Percentiles rank a stretch among this genome's conserved stretches.
Evolutionary conservation across 2,113 vertebrate genomes (phyloP).

Genomic region (Oreochromis spilurus): DNA sequence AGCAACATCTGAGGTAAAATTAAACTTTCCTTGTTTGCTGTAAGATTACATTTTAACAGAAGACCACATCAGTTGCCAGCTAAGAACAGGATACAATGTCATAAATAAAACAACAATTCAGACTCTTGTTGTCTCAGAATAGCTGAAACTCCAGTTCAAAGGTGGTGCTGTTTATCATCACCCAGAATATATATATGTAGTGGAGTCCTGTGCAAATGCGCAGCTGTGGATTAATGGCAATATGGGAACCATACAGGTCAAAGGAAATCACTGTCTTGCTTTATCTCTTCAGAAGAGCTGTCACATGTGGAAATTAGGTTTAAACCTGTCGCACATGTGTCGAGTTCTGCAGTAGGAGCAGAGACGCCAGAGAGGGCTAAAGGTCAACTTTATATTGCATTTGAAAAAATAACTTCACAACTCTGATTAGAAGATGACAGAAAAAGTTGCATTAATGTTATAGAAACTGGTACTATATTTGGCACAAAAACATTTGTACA

Average conservation of each 20-base stretch:
- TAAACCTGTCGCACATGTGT: neutral
- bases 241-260: neutral
- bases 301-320: neutral
- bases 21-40: neutral
- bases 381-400: neutral
- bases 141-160: neutral
- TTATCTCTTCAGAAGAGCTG: neutral
- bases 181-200: neutral
- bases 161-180: neutral
- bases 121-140: neutral
- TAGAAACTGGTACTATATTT: neutral
- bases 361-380: neutral
- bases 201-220: neutral
- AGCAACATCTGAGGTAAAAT: neutral
- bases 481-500: neutral
- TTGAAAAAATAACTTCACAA: slow-evolving; percentile 14
- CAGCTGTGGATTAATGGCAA: neutral
- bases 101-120: neutral
- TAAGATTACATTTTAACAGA: neutral
- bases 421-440: neutral
- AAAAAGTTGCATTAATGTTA: neutral
- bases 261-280: neutral
- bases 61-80: neutral
- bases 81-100: neutral
- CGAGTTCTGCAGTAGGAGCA: neutral